phyloP scores from a whole-genome alignment of 2,113 vertebrate genomes.

The Callaeas wilsoni region DNA sequence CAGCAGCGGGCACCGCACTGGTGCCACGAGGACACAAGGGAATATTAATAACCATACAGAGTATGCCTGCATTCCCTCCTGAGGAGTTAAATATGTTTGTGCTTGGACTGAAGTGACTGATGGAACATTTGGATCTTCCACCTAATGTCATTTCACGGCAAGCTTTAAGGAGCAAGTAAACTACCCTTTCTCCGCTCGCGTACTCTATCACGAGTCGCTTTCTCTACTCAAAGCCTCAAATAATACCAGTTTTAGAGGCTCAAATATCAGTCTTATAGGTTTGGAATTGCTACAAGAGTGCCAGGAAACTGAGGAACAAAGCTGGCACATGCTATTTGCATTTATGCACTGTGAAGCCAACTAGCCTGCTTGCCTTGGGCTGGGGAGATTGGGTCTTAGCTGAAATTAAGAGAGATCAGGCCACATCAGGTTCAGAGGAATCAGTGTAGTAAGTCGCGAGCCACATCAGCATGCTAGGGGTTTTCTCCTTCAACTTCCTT shows the following conservation, averaged over 20 bases:
- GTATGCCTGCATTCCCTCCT: neutral
- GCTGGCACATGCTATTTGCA: neutral
- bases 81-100: neutral
- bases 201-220: neutral
- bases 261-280: neutral
- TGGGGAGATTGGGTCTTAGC: neutral
- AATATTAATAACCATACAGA: neutral
- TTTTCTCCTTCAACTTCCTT: neutral
- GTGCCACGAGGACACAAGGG: neutral
- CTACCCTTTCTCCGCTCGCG: neutral
- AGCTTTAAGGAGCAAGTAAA: neutral
- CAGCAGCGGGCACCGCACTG: neutral
- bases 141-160: neutral
- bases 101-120: neutral
- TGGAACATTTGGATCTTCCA: neutral
- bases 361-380: neutral
- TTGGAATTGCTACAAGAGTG: neutral
- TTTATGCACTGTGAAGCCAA: neutral
- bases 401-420: neutral
- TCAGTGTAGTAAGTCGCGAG: neutral
- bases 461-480: neutral
- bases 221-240: neutral
- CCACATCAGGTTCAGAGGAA: neutral
- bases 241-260: slow-evolving; percentile 1
- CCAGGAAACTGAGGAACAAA: slow-evolving; percentile 12